Conservation (phyloP, 2,888 invertebrate species). For the Leucophora obtusa region DNA sequence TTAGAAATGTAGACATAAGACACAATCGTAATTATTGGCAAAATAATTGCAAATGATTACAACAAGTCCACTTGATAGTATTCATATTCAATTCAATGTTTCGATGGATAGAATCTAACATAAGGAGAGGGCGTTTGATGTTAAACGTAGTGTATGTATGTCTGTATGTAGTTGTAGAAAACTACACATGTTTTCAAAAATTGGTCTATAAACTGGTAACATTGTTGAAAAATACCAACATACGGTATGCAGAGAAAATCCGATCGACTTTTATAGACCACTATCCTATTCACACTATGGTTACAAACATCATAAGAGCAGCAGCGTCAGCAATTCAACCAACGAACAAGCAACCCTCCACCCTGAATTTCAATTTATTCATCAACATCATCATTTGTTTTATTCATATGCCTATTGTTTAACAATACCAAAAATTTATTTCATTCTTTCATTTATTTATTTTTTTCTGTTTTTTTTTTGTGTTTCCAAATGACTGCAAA, state of each 20-base stretch:
- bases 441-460: conserved; percentile 46
- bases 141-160: not conserved
- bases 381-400: conserved; percentile 31
- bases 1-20: conserved; percentile 70
- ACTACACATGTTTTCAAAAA: conserved; percentile 14
- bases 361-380: conserved; percentile 29
- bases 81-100: conserved; percentile 41
- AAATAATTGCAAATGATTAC: conserved; percentile 75
- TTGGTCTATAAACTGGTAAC: conserved; percentile 39
- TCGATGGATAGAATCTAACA: conserved; percentile 32
- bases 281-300: conserved; percentile 21
- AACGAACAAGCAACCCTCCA: conserved; percentile 18
- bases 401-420: conserved; percentile 21
- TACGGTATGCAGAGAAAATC: conserved; percentile 43
- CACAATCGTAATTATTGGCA: conserved; percentile 77
- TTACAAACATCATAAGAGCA: conserved; percentile 46
- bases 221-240: conserved; percentile 50
- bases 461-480: conserved; percentile 16
- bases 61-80: conserved; percentile 53
- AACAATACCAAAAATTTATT: conserved; percentile 49
- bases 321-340: conserved; percentile 28
- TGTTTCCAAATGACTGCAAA: conserved; percentile 78
- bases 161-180: conserved; percentile 28
- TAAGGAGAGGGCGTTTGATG: conserved; percentile 60
- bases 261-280: conserved; percentile 43